phyloP scores from a whole-genome alignment of 1,140 invertebrate species.

The Xylocopa sonorina region DNA sequence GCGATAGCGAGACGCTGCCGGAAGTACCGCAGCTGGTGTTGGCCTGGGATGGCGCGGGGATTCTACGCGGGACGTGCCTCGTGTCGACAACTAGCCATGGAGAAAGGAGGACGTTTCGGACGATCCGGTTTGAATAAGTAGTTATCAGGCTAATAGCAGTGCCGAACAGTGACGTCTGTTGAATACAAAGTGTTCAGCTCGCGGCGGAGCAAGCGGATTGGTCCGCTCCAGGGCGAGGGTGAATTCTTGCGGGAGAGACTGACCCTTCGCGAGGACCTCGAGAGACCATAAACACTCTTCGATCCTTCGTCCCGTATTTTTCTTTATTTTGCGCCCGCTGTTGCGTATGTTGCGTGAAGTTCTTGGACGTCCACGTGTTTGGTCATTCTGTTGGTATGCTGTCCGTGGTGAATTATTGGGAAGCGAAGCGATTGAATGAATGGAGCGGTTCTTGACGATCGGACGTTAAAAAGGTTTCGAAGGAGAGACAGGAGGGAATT shows the following conservation, averaged over 20 bases:
- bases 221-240: conserved; percentile 12
- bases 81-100: conserved; percentile 73
- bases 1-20: conserved; percentile 26
- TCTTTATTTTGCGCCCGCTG: no score
- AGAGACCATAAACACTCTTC: conserved; percentile 68
- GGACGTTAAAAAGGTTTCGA: no score
- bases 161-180: conserved; percentile 73
- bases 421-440: no score
- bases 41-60: conserved; percentile 51
- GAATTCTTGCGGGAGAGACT: conserved; percentile 10
- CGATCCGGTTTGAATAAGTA: conserved; percentile 80
- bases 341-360: no score
- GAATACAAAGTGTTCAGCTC: conserved; percentile 75
- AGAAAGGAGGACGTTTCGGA: conserved; percentile 66
- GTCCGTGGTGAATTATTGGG: no score
- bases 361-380: no score
- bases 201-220: conserved; percentile 55
- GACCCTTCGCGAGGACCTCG: conserved; percentile 44
- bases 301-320: conserved; percentile 16
- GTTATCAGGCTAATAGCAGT: conserved; percentile 78
- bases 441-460: no score
- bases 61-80: conserved; percentile 70
- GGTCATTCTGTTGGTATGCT: no score
- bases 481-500: no score
- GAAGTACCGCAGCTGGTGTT: conserved; percentile 45